Base-by-base conservation (phyloP, 2,113 vertebrate species). In the Bufo gargarizans region DNA sequence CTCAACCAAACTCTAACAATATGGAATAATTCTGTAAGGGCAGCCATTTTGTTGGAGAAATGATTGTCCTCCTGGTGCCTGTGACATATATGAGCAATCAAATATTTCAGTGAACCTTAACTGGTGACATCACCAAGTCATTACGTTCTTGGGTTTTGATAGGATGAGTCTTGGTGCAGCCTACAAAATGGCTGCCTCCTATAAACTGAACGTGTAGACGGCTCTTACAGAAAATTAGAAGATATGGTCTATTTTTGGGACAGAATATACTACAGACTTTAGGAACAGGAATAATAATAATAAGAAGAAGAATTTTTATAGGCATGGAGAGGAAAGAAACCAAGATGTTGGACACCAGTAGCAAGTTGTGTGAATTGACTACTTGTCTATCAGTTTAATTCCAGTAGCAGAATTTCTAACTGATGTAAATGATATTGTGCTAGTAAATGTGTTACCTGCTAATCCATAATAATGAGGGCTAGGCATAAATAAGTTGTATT, bases 391-490 rank as follows among this genome's bases (percentile, higher is more conserved):
- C n/a, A 33, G 33, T 33, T 49, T 80, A 22, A 59, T 80, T 43
- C 50, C 55, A 43, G 77, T 33, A 80, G 6, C 17, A 33, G 55
- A 33, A 58, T 53, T 12, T 17, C 76, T 77, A 49, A 50, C 8
- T 58, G 6, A 33, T 58, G 53, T 80, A 58, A 56, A 80, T 50
- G 72, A 76, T 76, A 76, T 43, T 4, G 77, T 80, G 50, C 77
- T 16, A 33, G n/a, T 80, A 80, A 80, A 80, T 9, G 22, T 58
- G 43, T 59, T 61, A 43, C 56, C 16, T 16, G 58, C 78, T 81
- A 81, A 59, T 58, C 55, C 78, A 59, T 59, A 45, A 43, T 59
- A 81, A 59, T 58, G 78, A 80, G n/a, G 55, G 53, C 9, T 59
- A 49, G 77, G 22, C 12, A 17, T 49, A 10, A 56, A n/a, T 78